Evolutionary conservation across 2,888 invertebrate genomes (phyloP).

Genomic region (Cabera pusaria): DNA sequence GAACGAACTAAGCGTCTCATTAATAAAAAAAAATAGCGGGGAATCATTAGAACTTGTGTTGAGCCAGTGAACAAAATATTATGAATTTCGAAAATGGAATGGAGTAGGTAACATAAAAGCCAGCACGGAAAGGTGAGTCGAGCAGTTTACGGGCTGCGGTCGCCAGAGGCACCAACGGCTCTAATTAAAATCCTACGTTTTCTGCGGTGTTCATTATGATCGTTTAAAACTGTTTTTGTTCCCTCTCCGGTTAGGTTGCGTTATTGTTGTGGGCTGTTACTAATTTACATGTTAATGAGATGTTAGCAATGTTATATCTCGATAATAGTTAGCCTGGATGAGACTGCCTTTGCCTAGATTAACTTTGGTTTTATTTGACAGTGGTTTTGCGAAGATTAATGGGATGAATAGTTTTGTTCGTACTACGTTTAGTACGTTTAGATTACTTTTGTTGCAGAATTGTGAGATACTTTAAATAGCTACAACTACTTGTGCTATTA

Average conservation of each 20-base stretch:
- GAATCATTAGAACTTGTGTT: no score
- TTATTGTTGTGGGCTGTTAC: slow-evolving; percentile 75
- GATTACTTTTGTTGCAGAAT: no score
- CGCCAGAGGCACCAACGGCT: slow-evolving; percentile 67
- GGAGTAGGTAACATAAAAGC: slow-evolving; percentile 33
- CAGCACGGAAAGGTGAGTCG: slow-evolving; percentile 12
- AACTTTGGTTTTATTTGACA: slow-evolving; percentile 27
- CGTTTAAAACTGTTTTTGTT: slow-evolving; percentile 76
- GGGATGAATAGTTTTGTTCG: no score
- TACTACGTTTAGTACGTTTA: no score
- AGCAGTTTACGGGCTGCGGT: slow-evolving; percentile 59
- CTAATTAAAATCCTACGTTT: slow-evolving; percentile 80
- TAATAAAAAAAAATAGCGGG: no score
- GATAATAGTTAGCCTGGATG: slow-evolving; percentile 44
- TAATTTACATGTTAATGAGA: slow-evolving; percentile 81
- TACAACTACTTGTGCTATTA: background rate
- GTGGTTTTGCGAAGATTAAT: no score
- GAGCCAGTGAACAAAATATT: no score
- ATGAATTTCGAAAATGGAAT: slow-evolving; percentile 42
- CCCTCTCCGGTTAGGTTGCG: slow-evolving; percentile 63
- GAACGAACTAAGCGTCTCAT: no score
- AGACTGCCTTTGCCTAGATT: slow-evolving; percentile 40
- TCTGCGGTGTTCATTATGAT: slow-evolving; percentile 77
- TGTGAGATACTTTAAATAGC: no score
- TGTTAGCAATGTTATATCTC: slow-evolving; percentile 48